Percentiles rank a stretch among this genome's conserved stretches.
Evolutionary conservation across 2,113 vertebrate species (phyloP).

Genomic region (Lepus americanus): DNA sequence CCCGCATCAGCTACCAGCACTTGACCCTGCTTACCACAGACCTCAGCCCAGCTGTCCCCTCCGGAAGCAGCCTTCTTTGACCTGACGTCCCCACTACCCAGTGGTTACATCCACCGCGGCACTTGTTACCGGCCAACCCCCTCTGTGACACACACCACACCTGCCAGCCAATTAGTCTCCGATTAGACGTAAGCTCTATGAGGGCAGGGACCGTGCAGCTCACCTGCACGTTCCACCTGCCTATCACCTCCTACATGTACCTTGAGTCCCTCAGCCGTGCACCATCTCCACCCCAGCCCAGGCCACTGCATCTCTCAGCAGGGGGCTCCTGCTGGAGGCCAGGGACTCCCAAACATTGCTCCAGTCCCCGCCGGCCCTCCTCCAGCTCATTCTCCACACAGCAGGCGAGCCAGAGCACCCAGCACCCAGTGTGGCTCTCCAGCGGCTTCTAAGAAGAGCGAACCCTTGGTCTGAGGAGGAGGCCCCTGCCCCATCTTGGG

Average conservation of each 20-base stretch:
- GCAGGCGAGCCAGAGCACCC: background rate
- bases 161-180: background rate
- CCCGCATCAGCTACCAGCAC: too few relatives aligned
- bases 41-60: background rate
- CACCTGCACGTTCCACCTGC: background rate
- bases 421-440: background rate
- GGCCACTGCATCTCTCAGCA: background rate
- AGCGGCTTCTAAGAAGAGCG: background rate
- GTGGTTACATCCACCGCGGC: background rate
- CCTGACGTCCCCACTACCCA: background rate
- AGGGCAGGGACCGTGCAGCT: background rate
- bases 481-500: background rate
- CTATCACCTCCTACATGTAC: background rate
- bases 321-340: background rate
- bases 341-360: background rate
- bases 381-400: background rate
- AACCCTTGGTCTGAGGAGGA: accelerated
- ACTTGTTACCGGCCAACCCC: background rate
- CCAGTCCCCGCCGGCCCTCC: background rate
- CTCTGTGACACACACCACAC: background rate
- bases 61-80: background rate
- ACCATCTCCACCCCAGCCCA: background rate
- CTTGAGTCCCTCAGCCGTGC: background rate
- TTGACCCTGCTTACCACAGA: background rate
- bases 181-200: background rate